Conservation (phyloP, 2,888 invertebrate species). For the Trachelus troglodyta region DNA sequence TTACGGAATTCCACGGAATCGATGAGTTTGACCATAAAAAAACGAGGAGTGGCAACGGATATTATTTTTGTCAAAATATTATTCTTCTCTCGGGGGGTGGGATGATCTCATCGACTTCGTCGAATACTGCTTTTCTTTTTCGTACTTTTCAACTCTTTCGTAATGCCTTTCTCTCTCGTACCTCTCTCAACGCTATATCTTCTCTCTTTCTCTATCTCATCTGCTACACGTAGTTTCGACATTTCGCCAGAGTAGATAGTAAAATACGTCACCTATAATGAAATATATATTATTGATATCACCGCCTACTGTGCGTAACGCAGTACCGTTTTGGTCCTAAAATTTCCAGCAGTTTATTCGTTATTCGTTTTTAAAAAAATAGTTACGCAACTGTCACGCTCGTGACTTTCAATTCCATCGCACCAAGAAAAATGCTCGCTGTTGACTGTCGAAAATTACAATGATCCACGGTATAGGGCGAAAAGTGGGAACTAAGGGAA, state of each 20-base stretch:
- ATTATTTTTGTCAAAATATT: not conserved
- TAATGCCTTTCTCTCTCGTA: not conserved
- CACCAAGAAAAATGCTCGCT: not conserved
- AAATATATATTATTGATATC: not conserved
- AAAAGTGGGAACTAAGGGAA: not conserved
- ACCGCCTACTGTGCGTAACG: not conserved
- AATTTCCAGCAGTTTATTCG: not conserved
- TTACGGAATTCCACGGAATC: not conserved
- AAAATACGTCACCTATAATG: not conserved
- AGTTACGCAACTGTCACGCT: not conserved
- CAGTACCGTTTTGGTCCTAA: not conserved
- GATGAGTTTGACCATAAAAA: not conserved
- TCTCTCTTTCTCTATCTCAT: slow-evolving; percentile 18
- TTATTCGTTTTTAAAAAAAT: not conserved
- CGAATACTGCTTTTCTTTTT: slow-evolving; percentile 17
- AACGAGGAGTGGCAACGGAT: not conserved
- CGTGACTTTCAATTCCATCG: not conserved
- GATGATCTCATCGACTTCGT: slow-evolving; percentile 33
- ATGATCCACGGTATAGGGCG: not conserved
- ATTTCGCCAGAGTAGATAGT: not conserved
- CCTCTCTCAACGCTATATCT: slow-evolving; percentile 10
- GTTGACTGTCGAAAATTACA: not conserved
- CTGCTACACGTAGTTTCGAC: not conserved
- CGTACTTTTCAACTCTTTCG: not conserved
- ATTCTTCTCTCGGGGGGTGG: not conserved